Base-by-base conservation (phyloP, 2,888 invertebrate species). In the Cephus pygmeus region DNA sequence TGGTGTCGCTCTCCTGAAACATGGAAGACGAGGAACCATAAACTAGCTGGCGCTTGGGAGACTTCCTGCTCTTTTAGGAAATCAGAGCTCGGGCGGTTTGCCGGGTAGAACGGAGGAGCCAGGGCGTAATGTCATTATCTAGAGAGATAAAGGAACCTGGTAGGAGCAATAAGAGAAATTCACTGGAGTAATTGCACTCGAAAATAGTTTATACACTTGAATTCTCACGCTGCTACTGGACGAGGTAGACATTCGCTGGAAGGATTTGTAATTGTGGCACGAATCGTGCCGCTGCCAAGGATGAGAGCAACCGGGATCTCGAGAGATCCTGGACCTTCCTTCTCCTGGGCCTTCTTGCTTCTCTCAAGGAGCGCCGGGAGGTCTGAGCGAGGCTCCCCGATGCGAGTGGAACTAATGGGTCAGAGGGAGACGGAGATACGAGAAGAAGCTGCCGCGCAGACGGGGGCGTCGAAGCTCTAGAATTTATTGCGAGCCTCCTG, bases 1-100 rank as follows among this genome's bases (percentile, higher is more conserved):
- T 92, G 30, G 96, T 95, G 85, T 96, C 96, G 87, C 96, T 95
- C 82, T 94, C 94, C 96, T 96, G 92, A 11, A 93, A 93, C 71
- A 34, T 2, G 15, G 15, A 6, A 6, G 15, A 15, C 15, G 40
- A 40, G 40, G 15, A 40, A 2, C 15, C 9, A 23, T 56, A 2
- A 56, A 9, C 9, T 23, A 56, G 56, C 56, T 56, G 23, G 40
- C 2, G 23, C 40, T 40, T 2, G 9, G 0, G 56, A 56, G 56
- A 56, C 9, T 56, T 56, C 23, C 56, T 23, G 56, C 56, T 56
- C 23, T 56, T 56, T 9, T 9, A 56, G 23, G 56, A 23, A 56
- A 56, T 56, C 56, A 56, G 56, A 56, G 56, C 23, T 6, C 56
- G 23, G 12, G 23, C 56, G 23, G 56, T 9, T 56, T 23, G 0